Evolutionary conservation across 2,797 vertebrate genomes (phyloP), one percentile per base, ranked within the genome.

Genomic region (Loriculus beryllinus): DNA sequence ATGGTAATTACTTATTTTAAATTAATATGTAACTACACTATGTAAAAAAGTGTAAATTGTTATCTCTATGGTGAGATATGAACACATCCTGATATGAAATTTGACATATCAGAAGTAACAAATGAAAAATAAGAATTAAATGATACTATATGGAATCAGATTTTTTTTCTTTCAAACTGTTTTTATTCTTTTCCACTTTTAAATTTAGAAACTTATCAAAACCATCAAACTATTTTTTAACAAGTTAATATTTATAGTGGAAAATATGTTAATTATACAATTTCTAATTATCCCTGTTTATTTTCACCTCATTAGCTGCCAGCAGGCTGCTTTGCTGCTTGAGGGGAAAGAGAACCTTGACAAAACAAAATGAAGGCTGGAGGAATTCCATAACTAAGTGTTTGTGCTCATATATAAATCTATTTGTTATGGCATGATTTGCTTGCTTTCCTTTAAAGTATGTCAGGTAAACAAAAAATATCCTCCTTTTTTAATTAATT

Each of bases 231-330:
- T 82, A 3, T 51, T 92, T 91, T 88, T 62, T n/a, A 72, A 25
- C 5, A 93, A 63, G 79, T 63, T 18, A 84, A 59, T 90, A 82
- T 93, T 96, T 94, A 77, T 20, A 70, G 33, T 70, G 31, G 56
- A 64, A 95, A 93, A 85, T 91, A 80, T 51, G 56, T 67, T 93
- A 88, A 90, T 92, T 74, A 51, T 48, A 74, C 7, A 47, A 64
- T 77, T 79, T 85, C 56, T 85, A 89, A 93, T 91, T 84, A 82
- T 70, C 16, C 35, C 10, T 86, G 25, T 60, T 96, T 93, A 22
- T 85, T 94, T 94, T 91, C 79, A 92, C 75, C 40, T 95, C 84
- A 95, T 96, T 92, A 95, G 69, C 48, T 92, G 45, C 69, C 57
- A 92, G 65, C n/a, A 90, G 22, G 83, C 69, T 93, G 31, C 26